Conservation (phyloP, 2,888 invertebrate genomes). For the Lumbricus terrestris region DNA sequence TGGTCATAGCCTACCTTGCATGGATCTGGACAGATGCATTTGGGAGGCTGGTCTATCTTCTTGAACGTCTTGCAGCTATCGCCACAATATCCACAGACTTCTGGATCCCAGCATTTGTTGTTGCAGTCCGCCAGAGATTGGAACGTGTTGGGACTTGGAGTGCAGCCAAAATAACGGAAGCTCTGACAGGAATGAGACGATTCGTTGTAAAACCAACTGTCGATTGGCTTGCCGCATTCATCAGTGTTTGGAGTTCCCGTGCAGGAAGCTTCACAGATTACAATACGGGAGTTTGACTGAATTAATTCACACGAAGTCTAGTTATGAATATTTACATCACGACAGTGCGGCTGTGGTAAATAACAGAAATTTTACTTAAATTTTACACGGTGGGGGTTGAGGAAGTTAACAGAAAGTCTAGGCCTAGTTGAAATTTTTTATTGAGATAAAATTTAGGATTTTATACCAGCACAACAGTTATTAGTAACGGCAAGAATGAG, state of each 20-base stretch:
- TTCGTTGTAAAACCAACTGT: not conserved
- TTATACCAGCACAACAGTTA: too few relatives aligned
- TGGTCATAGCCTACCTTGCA: not conserved
- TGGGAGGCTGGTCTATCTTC: not conserved
- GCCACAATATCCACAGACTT: not conserved
- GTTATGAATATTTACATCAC: too few relatives aligned
- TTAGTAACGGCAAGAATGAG: too few relatives aligned
- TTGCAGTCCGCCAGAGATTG: not conserved
- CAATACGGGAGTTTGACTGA: not conserved
- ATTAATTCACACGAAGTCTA: too few relatives aligned
- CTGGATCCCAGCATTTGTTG: not conserved
- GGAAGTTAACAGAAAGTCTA: too few relatives aligned
- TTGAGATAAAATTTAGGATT: too few relatives aligned
- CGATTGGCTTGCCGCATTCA: not conserved
- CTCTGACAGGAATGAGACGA: not conserved
- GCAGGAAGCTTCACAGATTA: not conserved
- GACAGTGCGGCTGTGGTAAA: too few relatives aligned
- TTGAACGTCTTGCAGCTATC: not conserved
- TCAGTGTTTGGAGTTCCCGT: not conserved
- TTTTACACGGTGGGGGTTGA: too few relatives aligned
- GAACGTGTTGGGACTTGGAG: not conserved
- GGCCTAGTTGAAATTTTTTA: too few relatives aligned
- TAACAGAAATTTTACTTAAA: too few relatives aligned
- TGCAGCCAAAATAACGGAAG: not conserved
- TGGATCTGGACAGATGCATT: not conserved